Evolutionary conservation across 2,113 vertebrate genomes (phyloP).

Genomic region (Tiliqua scincoides): DNA sequence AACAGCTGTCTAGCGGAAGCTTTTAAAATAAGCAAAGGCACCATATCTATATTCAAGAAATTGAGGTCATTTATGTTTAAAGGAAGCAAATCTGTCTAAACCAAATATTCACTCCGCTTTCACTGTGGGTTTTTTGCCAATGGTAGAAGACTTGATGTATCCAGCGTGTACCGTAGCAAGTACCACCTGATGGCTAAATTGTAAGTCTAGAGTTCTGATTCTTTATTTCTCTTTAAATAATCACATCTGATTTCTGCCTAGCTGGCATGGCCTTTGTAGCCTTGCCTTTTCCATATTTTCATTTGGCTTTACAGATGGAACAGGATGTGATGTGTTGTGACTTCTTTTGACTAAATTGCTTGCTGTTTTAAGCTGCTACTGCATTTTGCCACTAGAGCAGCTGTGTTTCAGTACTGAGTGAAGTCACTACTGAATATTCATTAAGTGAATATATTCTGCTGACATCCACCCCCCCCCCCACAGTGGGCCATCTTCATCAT

Average conservation of each 20-base stretch:
- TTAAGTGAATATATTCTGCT: background rate
- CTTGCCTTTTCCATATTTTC: background rate
- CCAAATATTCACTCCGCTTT: background rate
- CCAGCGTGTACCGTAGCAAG: background rate
- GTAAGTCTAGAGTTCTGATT: background rate
- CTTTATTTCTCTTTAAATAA: background rate
- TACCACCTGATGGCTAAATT: background rate
- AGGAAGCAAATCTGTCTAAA: background rate
- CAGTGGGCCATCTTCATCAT: background rate
- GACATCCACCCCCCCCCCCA: background rate
- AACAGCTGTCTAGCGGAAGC: background rate
- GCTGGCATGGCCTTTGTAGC: background rate
- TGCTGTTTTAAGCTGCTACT: conserved; percentile 16
- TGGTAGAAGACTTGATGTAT: background rate
- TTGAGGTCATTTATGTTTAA: background rate
- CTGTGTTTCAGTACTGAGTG: background rate
- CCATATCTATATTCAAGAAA: background rate
- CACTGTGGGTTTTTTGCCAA: background rate
- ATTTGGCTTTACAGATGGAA: background rate
- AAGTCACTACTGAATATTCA: background rate
- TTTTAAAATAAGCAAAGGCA: background rate
- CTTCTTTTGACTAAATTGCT: background rate
- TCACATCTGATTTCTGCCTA: background rate
- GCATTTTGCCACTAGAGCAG: conserved; percentile 2
- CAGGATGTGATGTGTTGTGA: conserved; percentile 16